Base-by-base conservation (phyloP, 2,797 vertebrate genomes). In the Gobionotothen gibberifrons region DNA sequence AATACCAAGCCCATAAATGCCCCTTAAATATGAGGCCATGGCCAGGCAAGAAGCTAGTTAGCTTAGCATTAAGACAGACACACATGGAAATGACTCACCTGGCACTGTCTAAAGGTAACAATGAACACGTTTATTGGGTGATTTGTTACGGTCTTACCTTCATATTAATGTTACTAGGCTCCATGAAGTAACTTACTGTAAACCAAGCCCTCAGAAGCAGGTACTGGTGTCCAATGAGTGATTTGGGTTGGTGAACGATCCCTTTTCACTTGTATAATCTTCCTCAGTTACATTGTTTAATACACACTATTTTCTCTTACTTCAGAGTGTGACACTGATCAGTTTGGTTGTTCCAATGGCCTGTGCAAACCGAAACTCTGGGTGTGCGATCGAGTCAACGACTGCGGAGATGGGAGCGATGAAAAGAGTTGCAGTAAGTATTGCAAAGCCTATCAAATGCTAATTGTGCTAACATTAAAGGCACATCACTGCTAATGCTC, bases 361-460 rank as follows among this genome's bases (percentile, higher is more conserved):
- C 46, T 94, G 39, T 96, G 95, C 79, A 96, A 93, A 78, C 94
- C 95, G 0, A 88, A 29, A 48, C 75, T 93, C 56, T 95, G 82
- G 82, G 71, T 93, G 52, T 96, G 95, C 42, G 94, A 96, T 77
- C 75, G 81, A 12, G 86, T 87, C 73, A 93, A 96, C 2, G 95
- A 96, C 90, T 96, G 95, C 1, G 95, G 95, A 1, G 95, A 96
- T 26, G 48, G 78, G 36, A 96, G 94, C 29, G 95, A 96, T 21
- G 95, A 96, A 84, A 52, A 86, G 42, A 29, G 55, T 3, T 96
- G 95, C 78, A 81, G 95, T 95, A 74, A 92, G 93, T 94, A 48
- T 69, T 57, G 6, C 9, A 29, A 32, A 49, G 69, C 54, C 56
- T 51, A 48, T 76, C 76, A 86, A 82, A 80, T 83, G 82, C 79